Conservation (phyloP, 2,113 vertebrate genomes). For the Marmota monax region DNA sequence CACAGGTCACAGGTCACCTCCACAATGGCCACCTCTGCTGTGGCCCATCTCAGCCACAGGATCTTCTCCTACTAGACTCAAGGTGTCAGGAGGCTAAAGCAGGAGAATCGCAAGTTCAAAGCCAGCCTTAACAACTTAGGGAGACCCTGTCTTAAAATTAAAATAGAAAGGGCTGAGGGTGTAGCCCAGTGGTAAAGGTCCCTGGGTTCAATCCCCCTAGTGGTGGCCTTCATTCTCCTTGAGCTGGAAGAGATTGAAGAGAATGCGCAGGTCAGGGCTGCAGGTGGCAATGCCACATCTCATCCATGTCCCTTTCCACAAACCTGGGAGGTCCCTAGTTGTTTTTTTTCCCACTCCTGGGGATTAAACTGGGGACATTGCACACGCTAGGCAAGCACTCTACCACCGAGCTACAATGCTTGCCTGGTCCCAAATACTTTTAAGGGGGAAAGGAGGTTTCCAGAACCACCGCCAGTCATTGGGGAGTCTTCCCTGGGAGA, state of each 20-base stretch:
- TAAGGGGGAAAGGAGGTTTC: neutral
- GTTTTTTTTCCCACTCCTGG: neutral
- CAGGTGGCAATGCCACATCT: neutral
- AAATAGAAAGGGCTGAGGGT: too few species aligned
- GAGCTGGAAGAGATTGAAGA: neutral
- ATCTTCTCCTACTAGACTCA: neutral
- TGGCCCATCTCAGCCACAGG: rapidly evolving
- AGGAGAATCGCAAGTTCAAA: too few species aligned
- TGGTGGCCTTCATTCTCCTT: neutral
- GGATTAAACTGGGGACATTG: neutral
- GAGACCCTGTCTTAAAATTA: too few species aligned
- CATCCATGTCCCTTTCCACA: neutral
- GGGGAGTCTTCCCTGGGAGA: neutral
- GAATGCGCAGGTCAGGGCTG: neutral
- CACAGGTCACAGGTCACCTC: neutral
- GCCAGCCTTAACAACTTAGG: too few species aligned
- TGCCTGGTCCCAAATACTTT: neutral
- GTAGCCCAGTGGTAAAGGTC: too few species aligned
- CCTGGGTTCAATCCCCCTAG: neutral
- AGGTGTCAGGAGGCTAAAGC: too few species aligned
- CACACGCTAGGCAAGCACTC: too few species aligned
- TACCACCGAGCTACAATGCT: neutral
- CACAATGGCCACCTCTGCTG: neutral
- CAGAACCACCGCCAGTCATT: neutral
- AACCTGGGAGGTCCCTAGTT: neutral